Evolutionary conservation across 1,140 invertebrate genomes (phyloP), one percentile per base, ranked within the genome.

Genomic region (Drosophila equinoxialis): DNA sequence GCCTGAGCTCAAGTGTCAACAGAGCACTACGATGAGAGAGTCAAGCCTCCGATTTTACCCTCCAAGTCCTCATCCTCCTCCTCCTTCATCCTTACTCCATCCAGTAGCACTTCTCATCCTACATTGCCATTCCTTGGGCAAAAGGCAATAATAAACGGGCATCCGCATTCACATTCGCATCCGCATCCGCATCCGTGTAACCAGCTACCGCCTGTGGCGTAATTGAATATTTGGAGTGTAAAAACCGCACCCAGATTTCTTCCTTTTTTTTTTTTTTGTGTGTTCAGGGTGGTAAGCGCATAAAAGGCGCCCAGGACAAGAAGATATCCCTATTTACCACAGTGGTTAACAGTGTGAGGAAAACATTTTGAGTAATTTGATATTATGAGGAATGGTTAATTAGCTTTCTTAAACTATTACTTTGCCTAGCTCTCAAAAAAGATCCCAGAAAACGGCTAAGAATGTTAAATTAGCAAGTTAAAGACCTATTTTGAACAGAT

Each of bases 181-280:
- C 55, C 62, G 63, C 62, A 71, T 35, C 68, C 67, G 66, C 23
- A 64, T 45, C 59, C 67, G 59, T 63, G 37, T 68, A 80, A 87
- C 64, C 58, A 58, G 71, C 77, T 74, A 89, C 84, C 84, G 71
- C 84, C 84, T 74, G 84, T 55, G 17, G 84, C 67, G 84, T 89
- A 89, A 89, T 89, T 89, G 84, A 89, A 89, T 89, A 89, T 89
- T 89, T 89, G 65, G 80, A 89, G 84, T 89, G 84, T 80, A 77
- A 83, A 86, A 87, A 87, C 84, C 84, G 84, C 84, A 87, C 73
- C 74, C 73, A 70, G 64, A 59, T 74, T 77, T 64, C 30, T 30
- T 30, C 30, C 30, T 30, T 30, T 1, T 6, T 30, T 30, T 30
- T 30, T 30, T 30, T 30, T 30, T 30, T 30, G 0, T 5, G 5